These are phyloP conservation scores for Amazonetta brasiliensis DNA, from an alignment of 2,797 vertebrate genomes.

Conservation along the genomic window DNA sequence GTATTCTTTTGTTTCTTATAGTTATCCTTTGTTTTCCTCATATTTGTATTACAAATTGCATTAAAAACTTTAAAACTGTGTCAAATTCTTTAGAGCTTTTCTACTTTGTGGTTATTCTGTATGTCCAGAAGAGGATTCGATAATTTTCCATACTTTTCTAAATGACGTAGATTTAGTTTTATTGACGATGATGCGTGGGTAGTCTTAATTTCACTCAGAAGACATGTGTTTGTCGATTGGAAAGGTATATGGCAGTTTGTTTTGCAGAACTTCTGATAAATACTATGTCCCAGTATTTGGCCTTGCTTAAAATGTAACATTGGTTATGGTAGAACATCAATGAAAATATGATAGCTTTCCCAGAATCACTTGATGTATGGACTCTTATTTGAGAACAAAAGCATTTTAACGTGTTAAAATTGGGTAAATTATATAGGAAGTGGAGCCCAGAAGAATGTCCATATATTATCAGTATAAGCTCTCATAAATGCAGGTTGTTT, in stretches of 20 bases:
- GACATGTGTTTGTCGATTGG: neutral
- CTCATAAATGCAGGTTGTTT: neutral
- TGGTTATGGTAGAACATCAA: neutral
- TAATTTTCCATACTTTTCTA: neutral
- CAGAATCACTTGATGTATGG: neutral
- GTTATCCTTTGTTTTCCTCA: neutral
- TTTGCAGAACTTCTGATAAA: neutral
- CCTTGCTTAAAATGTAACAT: neutral
- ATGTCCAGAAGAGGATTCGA: neutral
- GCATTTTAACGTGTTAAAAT: neutral
- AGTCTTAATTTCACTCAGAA: neutral
- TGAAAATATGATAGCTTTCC: neutral
- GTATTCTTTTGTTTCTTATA: neutral
- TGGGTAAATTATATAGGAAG: fast-evolving
- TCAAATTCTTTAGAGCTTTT: neutral
- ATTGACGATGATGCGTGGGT: neutral
- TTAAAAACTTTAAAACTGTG: neutral
- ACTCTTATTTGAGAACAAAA: neutral
- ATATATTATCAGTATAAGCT: neutral
- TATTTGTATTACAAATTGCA: neutral
- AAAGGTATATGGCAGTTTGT: neutral
- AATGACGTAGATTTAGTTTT: neutral
- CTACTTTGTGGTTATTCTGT: neutral
- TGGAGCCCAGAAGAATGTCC: neutral
- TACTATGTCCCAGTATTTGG: neutral